Percentiles rank a stretch among this genome's conserved stretches.
These are phyloP conservation scores for Campylomormyrus numenius DNA, from an alignment of 2,113 vertebrate species.

Conservation along the genomic window DNA sequence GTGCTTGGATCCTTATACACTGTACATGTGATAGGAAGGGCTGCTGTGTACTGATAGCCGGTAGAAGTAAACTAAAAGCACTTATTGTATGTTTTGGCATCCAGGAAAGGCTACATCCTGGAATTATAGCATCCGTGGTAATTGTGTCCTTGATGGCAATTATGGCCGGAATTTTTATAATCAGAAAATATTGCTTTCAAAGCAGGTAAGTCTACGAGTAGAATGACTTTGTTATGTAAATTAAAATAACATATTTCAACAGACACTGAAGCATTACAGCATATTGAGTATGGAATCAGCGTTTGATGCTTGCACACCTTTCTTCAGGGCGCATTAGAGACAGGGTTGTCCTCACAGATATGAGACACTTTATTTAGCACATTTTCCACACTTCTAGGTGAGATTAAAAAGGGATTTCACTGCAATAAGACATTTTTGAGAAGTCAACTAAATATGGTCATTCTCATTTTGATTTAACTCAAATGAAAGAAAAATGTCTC, in stretches of 20 bases:
- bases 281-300: neutral
- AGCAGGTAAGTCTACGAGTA: slow-evolving; percentile 44
- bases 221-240: neutral
- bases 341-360: neutral
- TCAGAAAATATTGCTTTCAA: slow-evolving; percentile 58
- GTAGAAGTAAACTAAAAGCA: neutral
- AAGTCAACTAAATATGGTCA: neutral
- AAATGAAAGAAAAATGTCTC: neutral
- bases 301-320: neutral
- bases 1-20: neutral
- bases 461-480: neutral
- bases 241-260: neutral
- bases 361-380: neutral
- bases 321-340: neutral
- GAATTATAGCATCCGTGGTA: slow-evolving; percentile 55
- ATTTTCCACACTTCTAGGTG: neutral
- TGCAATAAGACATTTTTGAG: neutral
- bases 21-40: neutral
- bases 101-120: slow-evolving; percentile 50
- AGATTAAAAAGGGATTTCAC: neutral
- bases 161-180: slow-evolving; percentile 51
- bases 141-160: slow-evolving; percentile 43
- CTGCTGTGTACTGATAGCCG: neutral
- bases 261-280: neutral
- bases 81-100: slow-evolving; percentile 44